A percentile compares a stretch with the other conserved stretches of the same genome.
Conservation (phyloP, 2,888 invertebrate species). For the Hartigia nigra region DNA sequence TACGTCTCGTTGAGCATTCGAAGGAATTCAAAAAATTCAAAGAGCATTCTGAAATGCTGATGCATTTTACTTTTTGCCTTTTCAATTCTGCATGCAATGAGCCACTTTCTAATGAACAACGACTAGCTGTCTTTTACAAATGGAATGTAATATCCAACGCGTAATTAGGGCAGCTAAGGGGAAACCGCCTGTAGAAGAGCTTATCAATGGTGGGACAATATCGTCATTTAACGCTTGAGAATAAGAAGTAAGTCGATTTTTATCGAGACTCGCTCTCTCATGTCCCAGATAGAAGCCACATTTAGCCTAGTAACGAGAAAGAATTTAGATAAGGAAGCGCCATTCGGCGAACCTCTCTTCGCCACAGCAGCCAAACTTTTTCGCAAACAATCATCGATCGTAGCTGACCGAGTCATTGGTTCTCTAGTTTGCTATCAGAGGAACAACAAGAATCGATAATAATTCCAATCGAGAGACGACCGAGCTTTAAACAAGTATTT, state of each 20-base stretch:
- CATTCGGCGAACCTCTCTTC: neutral
- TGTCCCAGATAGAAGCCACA: neutral
- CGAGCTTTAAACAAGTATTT: neutral
- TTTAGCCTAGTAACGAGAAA: neutral
- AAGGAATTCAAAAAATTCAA: neutral
- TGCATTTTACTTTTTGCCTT: neutral
- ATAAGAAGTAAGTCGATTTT: neutral
- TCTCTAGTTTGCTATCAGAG: neutral
- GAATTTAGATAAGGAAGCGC: neutral
- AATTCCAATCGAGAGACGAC: neutral
- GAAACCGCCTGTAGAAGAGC: slow-evolving; percentile 24
- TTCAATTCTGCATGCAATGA: neutral
- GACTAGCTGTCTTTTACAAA: slow-evolving; percentile 50
- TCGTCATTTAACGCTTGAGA: neutral
- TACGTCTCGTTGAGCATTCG: neutral
- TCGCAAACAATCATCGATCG: neutral
- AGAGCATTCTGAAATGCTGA: neutral
- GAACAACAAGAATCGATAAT: neutral
- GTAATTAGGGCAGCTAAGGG: slow-evolving; percentile 52
- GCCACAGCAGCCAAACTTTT: neutral
- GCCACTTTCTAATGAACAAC: slow-evolving; percentile 40
- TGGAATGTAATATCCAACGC: slow-evolving; percentile 43
- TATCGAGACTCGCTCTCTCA: neutral
- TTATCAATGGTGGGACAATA: neutral
- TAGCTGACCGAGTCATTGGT: neutral